A percentile compares a stretch with the other conserved stretches of the same genome.
phyloP scores from a whole-genome alignment of 2,797 vertebrate species.

The Centropyge bicolor region DNA sequence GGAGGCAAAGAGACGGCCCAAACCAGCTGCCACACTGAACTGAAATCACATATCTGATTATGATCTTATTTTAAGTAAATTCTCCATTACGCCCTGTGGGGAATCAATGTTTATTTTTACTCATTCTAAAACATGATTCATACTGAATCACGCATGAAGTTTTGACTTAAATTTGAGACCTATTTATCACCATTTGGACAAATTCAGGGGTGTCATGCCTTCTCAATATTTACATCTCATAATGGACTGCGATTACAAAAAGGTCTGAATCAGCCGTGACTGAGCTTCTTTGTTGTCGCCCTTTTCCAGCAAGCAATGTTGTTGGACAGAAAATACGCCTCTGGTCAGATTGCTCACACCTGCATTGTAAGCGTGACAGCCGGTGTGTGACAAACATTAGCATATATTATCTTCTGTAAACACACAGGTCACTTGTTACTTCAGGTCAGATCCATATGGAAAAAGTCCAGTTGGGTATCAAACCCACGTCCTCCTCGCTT shows the following conservation, averaged over 20 bases:
- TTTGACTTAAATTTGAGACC: no score
- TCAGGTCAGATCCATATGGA: slow-evolving; percentile 28
- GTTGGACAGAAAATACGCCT: not conserved
- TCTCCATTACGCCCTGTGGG: not conserved
- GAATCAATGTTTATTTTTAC: not conserved
- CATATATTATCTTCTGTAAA: slow-evolving; percentile 39
- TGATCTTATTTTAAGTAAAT: not conserved
- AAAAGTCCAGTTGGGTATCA: slow-evolving; percentile 20
- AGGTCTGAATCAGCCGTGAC: not conserved
- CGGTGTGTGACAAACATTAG: slow-evolving; percentile 18
- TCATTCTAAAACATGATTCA: no score
- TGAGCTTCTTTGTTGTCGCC: not conserved
- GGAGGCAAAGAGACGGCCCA: not conserved
- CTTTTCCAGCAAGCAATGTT: slow-evolving; percentile 7
- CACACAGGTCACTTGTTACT: slow-evolving; percentile 39
- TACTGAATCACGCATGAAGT: no score
- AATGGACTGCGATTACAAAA: not conserved
- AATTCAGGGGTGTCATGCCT: not conserved
- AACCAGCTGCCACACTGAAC: not conserved
- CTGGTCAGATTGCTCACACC: not conserved
- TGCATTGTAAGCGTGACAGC: slow-evolving; percentile 19
- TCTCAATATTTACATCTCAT: not conserved
- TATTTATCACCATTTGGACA: not conserved
- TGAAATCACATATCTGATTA: not conserved
- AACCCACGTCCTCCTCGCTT: slow-evolving; percentile 4